Evolutionary conservation across 1,140 invertebrate species (phyloP).

Genomic region (Lanistes nyassanus): DNA sequence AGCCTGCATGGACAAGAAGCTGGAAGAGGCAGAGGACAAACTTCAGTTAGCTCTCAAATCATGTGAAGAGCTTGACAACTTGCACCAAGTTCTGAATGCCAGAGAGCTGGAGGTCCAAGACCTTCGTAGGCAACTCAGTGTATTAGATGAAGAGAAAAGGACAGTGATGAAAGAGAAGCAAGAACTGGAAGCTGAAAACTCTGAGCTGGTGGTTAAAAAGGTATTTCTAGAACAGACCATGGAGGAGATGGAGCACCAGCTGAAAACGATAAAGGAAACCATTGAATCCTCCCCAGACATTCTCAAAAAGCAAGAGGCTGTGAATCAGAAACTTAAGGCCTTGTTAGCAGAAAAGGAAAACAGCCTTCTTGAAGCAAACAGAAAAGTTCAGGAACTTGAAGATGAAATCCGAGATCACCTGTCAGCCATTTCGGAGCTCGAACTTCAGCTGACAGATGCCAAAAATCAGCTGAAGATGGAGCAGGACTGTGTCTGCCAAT

Average conservation of each 20-base stretch:
- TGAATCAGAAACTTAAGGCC: constrained; percentile 22
- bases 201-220: constrained; percentile 18
- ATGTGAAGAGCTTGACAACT: neutral
- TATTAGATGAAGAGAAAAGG: constrained; percentile 10
- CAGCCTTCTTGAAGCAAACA: constrained; percentile 12
- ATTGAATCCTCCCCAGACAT: constrained; percentile 2
- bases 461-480: constrained; percentile 28
- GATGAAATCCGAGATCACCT: constrained; percentile 28
- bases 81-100: neutral
- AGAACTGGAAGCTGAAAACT: constrained; percentile 6
- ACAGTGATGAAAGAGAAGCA: constrained; percentile 11
- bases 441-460: constrained; percentile 22
- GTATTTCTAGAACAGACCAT: constrained; percentile 18
- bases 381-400: constrained; percentile 18
- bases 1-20: neutral
- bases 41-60: neutral
- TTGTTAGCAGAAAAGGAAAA: constrained; percentile 36
- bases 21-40: constrained; percentile 18
- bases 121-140: neutral
- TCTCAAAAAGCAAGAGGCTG: constrained; percentile 17
- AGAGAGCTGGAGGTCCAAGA: neutral
- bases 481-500: constrained; percentile 28
- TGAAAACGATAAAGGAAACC: constrained; percentile 17
- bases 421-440: constrained; percentile 21
- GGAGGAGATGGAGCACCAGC: constrained; percentile 13